Conservation (phyloP, 2,113 vertebrate genomes). For the Poecilia latipinna region DNA sequence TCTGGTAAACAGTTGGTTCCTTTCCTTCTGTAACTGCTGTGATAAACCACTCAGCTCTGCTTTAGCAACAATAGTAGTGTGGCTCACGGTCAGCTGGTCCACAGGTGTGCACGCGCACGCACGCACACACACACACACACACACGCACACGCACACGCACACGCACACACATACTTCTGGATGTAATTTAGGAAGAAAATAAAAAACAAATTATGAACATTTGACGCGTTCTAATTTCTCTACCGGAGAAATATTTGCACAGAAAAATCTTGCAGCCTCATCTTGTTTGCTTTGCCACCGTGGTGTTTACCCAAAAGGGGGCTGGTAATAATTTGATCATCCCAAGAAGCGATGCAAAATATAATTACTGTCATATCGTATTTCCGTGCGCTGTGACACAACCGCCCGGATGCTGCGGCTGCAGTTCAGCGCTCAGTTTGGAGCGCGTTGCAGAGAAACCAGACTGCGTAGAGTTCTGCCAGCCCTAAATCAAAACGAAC, state of each 20-base stretch:
- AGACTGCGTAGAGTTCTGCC: not conserved
- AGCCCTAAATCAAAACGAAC: constrained; percentile 19
- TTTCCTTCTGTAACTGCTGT: constrained; percentile 32
- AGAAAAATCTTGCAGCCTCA: constrained; percentile 29
- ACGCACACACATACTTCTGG: constrained; percentile 42
- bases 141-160: not conserved
- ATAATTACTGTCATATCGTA: constrained; percentile 73
- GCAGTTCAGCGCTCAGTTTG: not conserved
- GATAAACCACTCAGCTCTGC: constrained; percentile 50
- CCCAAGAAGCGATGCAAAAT: constrained; percentile 58
- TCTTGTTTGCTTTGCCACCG: constrained; percentile 59
- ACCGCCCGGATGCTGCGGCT: constrained; percentile 10
- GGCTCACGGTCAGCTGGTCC: constrained; percentile 45
- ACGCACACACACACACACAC: not conserved
- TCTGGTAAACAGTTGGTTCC: not conserved
- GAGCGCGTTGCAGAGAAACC: not conserved
- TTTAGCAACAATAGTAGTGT: constrained; percentile 46
- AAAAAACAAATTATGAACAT: constrained; percentile 68
- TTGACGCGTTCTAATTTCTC: constrained; percentile 67
- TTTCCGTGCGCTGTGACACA: constrained; percentile 48
- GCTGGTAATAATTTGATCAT: constrained; percentile 54
- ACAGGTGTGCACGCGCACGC: constrained; percentile 10
- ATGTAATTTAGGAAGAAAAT: constrained; percentile 77
- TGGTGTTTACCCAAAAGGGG: constrained; percentile 39
- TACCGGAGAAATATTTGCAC: constrained; percentile 62